Base-by-base conservation (phyloP, 2,888 invertebrate genomes). In the Leucozona laternaria region DNA sequence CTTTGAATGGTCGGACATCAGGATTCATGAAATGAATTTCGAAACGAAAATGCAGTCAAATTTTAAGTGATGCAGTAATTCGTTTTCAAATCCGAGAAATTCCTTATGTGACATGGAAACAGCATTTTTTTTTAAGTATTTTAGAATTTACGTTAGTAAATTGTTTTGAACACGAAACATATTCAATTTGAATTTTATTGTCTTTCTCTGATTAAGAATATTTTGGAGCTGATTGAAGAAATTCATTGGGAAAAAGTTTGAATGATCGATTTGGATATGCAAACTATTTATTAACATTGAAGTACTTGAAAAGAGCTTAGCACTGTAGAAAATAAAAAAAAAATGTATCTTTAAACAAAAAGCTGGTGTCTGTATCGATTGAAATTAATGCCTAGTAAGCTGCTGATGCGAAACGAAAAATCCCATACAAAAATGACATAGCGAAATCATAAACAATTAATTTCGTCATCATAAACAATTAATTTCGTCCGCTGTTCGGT, bases 51-150 rank as follows among this genome's bases (percentile, higher is more conserved):
- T 31, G 48, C 13, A 64, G 43, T 40, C 17, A 31, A 37, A 37
- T 34, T 58, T 64, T 6, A 73, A 79, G 72, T 79, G 64, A 31
- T 31, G 64, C 64, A 72, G 72, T 66, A 64, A 73, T 79, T 40
- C 58, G 17, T 73, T 66, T 64, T 45, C 55, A 72, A 72, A 57
- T 37, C 31, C 20, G 1, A 64, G 20, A 48, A 48, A 31, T 64
- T 43, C 31, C 25, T 68, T 68, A 31, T 50, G 34, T 20, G 66
- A 20, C 34, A 50, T n/a, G 53, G 22, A 50, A 68, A 25, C 4
- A n/a, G 40, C n/a, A 22, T 3, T 37, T 20, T 22, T 60, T 60
- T 15, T 40, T 20, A 20, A 50, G 50, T 64, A 6, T 45, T 62
- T 28, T 22, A 17, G 37, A 37, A 11, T 25, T 34, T 50, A n/a